Evolutionary conservation across 2,797 vertebrate species (phyloP), one percentile per base, ranked within the genome.

Genomic region (Pantherophis alleghaniensis): DNA sequence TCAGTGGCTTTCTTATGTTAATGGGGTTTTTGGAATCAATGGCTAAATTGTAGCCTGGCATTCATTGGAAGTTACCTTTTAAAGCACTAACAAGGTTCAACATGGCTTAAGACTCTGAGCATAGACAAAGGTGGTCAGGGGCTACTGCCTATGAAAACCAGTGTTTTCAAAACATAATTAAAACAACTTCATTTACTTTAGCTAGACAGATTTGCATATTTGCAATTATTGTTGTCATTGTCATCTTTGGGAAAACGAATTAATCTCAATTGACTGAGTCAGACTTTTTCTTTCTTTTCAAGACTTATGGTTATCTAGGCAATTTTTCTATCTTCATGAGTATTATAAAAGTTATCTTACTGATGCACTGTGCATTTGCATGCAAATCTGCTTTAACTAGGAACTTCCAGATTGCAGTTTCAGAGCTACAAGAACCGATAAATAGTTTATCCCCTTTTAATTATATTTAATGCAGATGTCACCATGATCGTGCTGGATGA

Each of bases 401-500:
- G 89, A 83, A 91, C 26, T 91, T 12, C 56, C 60, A 95, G 37
- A 94, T 57, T 95, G 42, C 47, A 93, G 24, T 88, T 92, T 95
- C 66, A 94, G 61, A 95, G 90, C 32, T 93, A 10, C 63, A 94
- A 93, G 28, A 26, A 94, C 95, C 90, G 57, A 95, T 55, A 95
- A 95, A 96, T 47, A 91, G 57, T 92, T 95, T 91, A 94, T 94
- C 56, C 74, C 94, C 93, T 94, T 95, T 94, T 63, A 20, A 24
- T 93, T 59, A 94, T 94, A 96, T 94, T 95, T 94, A 94, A 93
- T 95, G 74, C 47, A 90, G 74, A 93, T 94, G 18, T 88, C 95
- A 94, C 95, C 59, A 94, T 5, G 37, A 92, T 92, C 22, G 47
- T 91, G 94, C 91, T 92, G 79, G 90, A 66, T 95, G n/a, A 2